A percentile compares a stretch with the other conserved stretches of the same genome.
Evolutionary conservation across 2,113 vertebrate species (phyloP).

Genomic region (Spea multiplicata): DNA sequence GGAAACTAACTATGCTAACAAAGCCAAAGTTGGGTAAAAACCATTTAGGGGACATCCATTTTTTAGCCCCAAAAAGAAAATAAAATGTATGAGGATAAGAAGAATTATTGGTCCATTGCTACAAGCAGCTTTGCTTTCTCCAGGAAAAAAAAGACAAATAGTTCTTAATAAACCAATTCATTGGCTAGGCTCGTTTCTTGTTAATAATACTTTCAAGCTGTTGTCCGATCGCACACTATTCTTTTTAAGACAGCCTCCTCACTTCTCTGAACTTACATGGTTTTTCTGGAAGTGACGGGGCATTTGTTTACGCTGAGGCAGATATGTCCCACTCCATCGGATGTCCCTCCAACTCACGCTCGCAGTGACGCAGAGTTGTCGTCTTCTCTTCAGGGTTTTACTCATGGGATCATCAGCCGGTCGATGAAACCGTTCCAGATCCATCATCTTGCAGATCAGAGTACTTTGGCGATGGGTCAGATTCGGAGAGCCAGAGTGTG

Average conservation of each 20-base stretch:
- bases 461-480: not conserved
- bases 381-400: not conserved
- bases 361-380: conserved; percentile 11
- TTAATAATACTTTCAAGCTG: conserved; percentile 3
- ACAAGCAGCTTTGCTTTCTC: conserved; percentile 4
- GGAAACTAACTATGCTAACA: too few relatives aligned
- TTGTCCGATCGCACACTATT: not conserved
- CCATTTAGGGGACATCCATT: too few relatives aligned
- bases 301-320: not conserved
- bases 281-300: conserved; percentile 2
- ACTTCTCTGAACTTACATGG: not conserved
- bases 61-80: too few relatives aligned
- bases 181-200: not conserved
- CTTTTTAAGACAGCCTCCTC: not conserved
- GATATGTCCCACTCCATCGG: not conserved
- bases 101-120: not conserved
- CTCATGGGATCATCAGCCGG: conserved; percentile 5
- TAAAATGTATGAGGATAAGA: too few relatives aligned
- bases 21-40: too few relatives aligned
- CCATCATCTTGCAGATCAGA: not conserved
- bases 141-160: not conserved
- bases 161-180: not conserved
- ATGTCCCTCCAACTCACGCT: not conserved
- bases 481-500: not conserved
- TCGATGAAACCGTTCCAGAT: conserved; percentile 6